Conservation (phyloP, 2,113 vertebrate genomes). For the Heliornis fulica region DNA sequence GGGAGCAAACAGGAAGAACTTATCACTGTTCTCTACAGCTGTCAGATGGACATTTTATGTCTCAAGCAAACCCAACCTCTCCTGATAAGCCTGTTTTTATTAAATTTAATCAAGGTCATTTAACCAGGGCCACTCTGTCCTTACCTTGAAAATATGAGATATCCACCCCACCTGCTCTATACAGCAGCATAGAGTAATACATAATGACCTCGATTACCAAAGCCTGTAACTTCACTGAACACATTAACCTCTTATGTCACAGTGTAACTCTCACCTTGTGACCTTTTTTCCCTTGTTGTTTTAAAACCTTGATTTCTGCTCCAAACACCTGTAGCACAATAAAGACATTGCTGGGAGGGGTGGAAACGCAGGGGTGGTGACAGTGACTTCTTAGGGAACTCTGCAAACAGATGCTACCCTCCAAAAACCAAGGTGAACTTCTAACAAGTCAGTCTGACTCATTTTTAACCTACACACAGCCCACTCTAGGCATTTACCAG, state of each 20-base stretch:
- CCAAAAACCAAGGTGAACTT: background rate
- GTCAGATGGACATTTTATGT: background rate
- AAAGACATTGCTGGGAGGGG: background rate
- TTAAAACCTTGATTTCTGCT: background rate
- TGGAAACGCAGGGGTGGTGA: background rate
- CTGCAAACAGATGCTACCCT: background rate
- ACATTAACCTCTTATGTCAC: accelerated
- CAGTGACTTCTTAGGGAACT: background rate
- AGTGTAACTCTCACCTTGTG: background rate
- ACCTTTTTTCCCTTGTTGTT: background rate
- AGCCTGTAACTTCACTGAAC: background rate
- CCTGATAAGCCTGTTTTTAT: background rate
- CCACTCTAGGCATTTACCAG: background rate
- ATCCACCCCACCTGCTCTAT: background rate
- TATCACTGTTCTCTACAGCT: background rate
- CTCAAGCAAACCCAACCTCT: background rate
- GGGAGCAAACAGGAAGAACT: background rate
- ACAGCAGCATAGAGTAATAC: background rate
- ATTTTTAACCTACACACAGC: background rate
- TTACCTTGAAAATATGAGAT: accelerated
- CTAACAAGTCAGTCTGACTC: background rate
- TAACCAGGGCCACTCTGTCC: background rate
- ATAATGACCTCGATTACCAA: background rate
- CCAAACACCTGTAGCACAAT: background rate
- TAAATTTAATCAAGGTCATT: background rate